Percentiles rank a stretch among this genome's conserved stretches.
Evolutionary conservation across 2,113 vertebrate genomes (phyloP).

Genomic region (Triplophysa dalaica): DNA sequence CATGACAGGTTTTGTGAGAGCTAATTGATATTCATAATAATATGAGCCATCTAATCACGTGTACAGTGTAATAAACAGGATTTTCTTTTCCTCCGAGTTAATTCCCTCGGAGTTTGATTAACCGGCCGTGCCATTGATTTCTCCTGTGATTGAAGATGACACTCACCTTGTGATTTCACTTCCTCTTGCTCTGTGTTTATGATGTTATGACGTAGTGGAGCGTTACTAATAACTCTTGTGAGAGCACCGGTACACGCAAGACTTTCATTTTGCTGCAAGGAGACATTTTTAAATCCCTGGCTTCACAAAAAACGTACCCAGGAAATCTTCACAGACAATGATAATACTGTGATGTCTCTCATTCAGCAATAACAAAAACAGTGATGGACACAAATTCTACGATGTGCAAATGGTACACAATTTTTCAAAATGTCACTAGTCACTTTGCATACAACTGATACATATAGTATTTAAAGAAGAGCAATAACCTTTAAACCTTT

Average conservation of each 20-base stretch:
- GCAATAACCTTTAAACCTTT: too few species aligned
- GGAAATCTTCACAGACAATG: neutral
- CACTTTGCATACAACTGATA: too few species aligned
- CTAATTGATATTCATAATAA: neutral
- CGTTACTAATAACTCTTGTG: constrained; percentile 30
- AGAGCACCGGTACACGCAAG: neutral
- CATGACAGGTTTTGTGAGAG: neutral
- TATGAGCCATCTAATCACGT: neutral
- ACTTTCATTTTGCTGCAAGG: constrained; percentile 9
- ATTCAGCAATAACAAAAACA: neutral
- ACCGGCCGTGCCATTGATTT: constrained; percentile 11
- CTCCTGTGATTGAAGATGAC: neutral
- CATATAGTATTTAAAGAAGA: too few species aligned
- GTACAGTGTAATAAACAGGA: neutral
- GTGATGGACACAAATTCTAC: neutral
- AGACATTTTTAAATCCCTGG: neutral
- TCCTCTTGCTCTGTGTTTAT: constrained; percentile 1
- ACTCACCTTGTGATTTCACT: neutral
- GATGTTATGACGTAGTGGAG: constrained; percentile 8
- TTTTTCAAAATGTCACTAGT: too few species aligned
- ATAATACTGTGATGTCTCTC: neutral
- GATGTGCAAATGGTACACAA: too few species aligned
- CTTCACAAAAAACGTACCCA: neutral
- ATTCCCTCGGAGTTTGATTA: constrained; percentile 12
- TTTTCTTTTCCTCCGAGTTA: neutral